Evolutionary conservation across 2,113 vertebrate species (phyloP).

Genomic region (Polypterus bichir): DNA sequence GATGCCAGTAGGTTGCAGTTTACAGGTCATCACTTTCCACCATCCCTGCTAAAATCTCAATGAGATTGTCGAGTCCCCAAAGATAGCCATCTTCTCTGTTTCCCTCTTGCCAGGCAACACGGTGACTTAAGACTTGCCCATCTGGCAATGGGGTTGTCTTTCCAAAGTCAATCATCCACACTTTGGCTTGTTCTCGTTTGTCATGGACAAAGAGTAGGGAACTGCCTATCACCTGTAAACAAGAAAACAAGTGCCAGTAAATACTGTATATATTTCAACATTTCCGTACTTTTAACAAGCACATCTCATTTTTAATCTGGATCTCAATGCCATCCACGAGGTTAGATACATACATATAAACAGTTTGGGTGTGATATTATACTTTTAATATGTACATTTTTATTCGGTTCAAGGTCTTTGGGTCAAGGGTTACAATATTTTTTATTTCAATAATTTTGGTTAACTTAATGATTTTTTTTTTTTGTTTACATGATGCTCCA

Average conservation of each 20-base stretch:
- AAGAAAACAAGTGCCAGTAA: conserved; percentile 10
- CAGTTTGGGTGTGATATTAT: no score
- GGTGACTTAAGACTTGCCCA: conserved; percentile 74
- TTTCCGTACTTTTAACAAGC: no score
- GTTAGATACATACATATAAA: no score
- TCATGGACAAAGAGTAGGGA: conserved; percentile 94
- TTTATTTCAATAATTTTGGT: no score
- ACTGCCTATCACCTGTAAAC: conserved; percentile 84
- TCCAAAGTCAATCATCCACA: conserved; percentile 98
- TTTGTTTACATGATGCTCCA: no score
- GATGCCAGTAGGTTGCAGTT: conserved; percentile 18
- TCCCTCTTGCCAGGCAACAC: conserved; percentile 74
- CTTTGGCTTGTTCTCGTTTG: conserved; percentile 78
- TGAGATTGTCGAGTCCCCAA: conserved; percentile 80
- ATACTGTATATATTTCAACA: no score
- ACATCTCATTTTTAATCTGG: no score
- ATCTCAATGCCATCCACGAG: no score
- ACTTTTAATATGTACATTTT: no score
- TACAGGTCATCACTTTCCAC: conserved; percentile 31
- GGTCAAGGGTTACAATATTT: no score
- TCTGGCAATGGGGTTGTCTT: conserved; percentile 85
- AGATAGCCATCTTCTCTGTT: conserved; percentile 96
- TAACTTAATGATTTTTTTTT: no score
- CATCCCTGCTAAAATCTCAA: conserved; percentile 77
- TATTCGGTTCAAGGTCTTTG: no score